Conservation (phyloP, 2,888 invertebrate genomes). For the Andrena praecox region DNA sequence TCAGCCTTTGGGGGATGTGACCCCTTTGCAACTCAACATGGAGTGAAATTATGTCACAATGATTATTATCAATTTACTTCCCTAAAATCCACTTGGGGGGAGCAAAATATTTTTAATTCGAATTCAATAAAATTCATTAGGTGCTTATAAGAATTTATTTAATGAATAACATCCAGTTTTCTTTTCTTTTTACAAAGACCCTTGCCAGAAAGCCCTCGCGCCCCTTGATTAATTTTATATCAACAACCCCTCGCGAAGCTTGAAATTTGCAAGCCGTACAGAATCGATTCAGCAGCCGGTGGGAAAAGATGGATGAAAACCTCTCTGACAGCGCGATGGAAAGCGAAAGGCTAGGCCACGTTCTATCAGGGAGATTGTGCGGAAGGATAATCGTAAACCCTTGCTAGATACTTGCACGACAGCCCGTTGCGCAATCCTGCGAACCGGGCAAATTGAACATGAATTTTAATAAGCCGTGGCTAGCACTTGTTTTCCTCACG, state of each 20-base stretch:
- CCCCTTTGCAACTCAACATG: not conserved
- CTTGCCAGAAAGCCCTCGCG: no score
- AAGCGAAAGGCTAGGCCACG: slow-evolving; percentile 69
- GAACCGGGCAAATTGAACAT: slow-evolving; percentile 61
- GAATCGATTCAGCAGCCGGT: no score
- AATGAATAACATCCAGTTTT: no score
- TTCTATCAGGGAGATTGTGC: slow-evolving; percentile 55
- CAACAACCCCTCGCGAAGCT: no score
- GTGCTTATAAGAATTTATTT: no score
- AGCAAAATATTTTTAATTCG: no score
- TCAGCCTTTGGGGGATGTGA: not conserved
- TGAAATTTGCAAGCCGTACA: no score
- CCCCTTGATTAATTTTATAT: no score
- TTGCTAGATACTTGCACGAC: slow-evolving; percentile 51
- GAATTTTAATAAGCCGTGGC: slow-evolving; percentile 63
- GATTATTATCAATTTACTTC: not conserved
- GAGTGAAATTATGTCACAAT: slow-evolving; percentile 11
- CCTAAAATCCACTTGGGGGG: no score
- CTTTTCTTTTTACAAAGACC: no score
- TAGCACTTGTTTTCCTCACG: slow-evolving; percentile 41
- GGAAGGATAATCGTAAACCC: slow-evolving; percentile 63
- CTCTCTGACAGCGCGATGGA: slow-evolving; percentile 38
- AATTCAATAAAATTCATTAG: no score
- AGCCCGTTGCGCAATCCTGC: slow-evolving; percentile 59
- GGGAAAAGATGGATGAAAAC: slow-evolving; percentile 19